phyloP scores from a whole-genome alignment of 2,888 invertebrate genomes.

The Epinotia demarniana region DNA sequence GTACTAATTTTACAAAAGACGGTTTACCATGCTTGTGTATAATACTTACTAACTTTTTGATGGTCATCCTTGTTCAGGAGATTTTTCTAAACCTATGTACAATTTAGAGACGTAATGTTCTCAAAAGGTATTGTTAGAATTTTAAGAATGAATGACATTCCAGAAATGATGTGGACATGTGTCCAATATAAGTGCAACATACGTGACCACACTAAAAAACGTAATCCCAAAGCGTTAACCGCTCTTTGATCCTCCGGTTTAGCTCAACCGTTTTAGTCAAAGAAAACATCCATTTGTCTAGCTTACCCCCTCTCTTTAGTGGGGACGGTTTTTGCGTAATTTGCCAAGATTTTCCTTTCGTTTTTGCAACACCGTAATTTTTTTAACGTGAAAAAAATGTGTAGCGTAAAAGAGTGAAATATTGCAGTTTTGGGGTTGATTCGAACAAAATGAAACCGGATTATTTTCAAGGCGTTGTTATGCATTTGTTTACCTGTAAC shows the following conservation, averaged over 20 bases:
- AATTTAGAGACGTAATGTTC: too few species aligned
- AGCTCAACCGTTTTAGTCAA: slow-evolving; percentile 29
- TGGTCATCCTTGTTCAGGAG: too few species aligned
- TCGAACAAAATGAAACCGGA: neutral
- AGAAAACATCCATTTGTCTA: slow-evolving; percentile 47
- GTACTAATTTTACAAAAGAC: too few species aligned
- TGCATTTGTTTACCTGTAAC: neutral
- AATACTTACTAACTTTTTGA: too few species aligned
- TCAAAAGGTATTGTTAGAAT: too few species aligned
- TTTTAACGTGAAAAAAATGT: slow-evolving; percentile 46
- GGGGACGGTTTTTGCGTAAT: slow-evolving; percentile 47
- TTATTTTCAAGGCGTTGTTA: neutral
- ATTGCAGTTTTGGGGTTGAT: neutral
- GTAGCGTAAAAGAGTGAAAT: neutral
- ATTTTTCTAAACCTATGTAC: too few species aligned
- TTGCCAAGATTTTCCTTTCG: slow-evolving; percentile 46
- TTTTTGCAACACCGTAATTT: slow-evolving; percentile 55
- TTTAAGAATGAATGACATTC: too few species aligned
- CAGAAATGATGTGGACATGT: neutral
- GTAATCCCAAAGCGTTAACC: slow-evolving; percentile 13
- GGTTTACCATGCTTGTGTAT: too few species aligned
- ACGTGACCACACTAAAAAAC: slow-evolving; percentile 5
- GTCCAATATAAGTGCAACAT: neutral
- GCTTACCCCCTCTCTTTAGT: slow-evolving; percentile 31
- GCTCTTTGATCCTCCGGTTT: neutral